A percentile compares a stretch with the other conserved stretches of the same genome.
Evolutionary conservation across 2,113 vertebrate species (phyloP).

Genomic region (Megaleporinus macrocephalus): DNA sequence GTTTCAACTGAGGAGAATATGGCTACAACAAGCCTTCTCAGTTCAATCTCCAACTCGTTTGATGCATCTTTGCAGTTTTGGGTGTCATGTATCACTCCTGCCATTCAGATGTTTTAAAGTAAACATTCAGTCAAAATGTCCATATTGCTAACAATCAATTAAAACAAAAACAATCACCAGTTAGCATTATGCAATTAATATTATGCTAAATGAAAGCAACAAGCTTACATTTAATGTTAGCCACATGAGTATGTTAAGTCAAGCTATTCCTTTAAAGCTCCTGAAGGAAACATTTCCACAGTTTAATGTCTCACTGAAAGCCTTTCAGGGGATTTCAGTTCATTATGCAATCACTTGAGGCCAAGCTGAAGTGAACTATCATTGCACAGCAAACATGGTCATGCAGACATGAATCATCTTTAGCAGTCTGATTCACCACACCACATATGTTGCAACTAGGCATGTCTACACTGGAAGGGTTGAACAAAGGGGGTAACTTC

Average conservation of each 20-base stretch:
- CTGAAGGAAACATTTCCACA: background rate
- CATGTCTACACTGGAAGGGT: background rate
- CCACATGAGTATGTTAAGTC: background rate
- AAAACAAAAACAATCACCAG: no score
- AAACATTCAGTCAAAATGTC: no score
- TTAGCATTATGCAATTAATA: background rate
- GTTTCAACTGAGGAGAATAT: no score
- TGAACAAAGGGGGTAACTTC: background rate
- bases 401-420: constrained; percentile 42
- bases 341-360: constrained; percentile 38
- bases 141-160: no score
- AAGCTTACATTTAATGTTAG: background rate
- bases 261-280: background rate
- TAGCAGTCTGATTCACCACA: constrained; percentile 10
- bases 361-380: constrained; percentile 16
- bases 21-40: no score
- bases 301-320: background rate
- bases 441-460: constrained; percentile 29
- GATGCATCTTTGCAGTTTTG: background rate
- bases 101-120: no score
- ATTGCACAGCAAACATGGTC: constrained; percentile 17
- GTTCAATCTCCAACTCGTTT: constrained; percentile 2
- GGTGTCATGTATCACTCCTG: no score
- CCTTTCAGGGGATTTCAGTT: constrained; percentile 21
- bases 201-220: no score